Conservation (phyloP, 2,113 vertebrate genomes). For the Sialia sialis region DNA sequence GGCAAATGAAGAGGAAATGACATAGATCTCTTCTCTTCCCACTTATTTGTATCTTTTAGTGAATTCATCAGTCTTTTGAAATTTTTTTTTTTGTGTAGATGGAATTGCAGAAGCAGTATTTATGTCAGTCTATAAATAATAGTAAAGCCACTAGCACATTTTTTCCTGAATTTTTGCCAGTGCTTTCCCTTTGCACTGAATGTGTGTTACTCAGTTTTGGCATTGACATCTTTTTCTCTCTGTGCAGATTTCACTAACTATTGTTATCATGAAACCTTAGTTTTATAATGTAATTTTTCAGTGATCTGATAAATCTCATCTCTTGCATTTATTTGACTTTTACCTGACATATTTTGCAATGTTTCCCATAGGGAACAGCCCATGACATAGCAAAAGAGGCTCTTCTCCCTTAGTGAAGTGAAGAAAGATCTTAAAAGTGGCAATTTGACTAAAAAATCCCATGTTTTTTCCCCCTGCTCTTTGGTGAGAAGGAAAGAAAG, state of each 20-base stretch:
- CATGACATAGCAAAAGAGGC: too few species aligned
- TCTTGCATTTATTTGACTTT: neutral
- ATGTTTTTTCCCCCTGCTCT: neutral
- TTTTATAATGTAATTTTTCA: neutral
- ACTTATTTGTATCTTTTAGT: neutral
- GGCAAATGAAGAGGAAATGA: neutral
- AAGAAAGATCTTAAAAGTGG: neutral
- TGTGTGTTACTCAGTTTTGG: neutral
- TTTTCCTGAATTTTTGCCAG: neutral
- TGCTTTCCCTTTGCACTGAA: neutral
- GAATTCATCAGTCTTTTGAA: neutral
- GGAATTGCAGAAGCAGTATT: fast-evolving
- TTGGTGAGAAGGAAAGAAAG: neutral
- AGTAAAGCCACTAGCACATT: neutral
- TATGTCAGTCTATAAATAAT: neutral
- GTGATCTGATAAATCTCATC: neutral
- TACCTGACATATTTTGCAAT: neutral
- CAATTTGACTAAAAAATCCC: neutral
- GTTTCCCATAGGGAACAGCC: neutral
- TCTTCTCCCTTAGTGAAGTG: fast-evolving
- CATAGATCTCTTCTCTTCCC: neutral
- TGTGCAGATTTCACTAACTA: neutral
- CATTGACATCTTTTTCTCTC: neutral
- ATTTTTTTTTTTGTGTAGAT: neutral
- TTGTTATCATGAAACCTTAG: neutral